Conservation (phyloP, 1,140 invertebrate species). For the Heliconius hewitsoni region DNA sequence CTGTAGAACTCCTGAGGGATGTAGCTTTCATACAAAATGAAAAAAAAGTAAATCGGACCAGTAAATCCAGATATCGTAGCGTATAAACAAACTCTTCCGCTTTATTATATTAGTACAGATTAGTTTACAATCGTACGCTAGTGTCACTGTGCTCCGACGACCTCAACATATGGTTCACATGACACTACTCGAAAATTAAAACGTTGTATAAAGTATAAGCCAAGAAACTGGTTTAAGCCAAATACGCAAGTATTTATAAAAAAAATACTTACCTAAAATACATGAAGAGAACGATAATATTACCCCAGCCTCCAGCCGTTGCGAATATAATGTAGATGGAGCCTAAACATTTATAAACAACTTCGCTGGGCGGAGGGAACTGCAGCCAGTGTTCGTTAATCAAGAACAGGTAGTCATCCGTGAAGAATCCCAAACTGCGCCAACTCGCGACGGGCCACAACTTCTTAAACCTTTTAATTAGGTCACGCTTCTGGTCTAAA, state of each 20-base stretch:
- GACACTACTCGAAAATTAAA: too few species aligned
- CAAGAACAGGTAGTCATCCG: constrained; percentile 81
- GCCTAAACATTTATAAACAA: constrained; percentile 82
- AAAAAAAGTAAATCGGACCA: too few species aligned
- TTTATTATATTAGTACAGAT: too few species aligned
- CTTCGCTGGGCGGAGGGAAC: constrained; percentile 82
- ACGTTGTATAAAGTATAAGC: too few species aligned
- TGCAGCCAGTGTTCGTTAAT: constrained; percentile 86
- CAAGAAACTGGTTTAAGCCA: not conserved
- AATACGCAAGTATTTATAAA: not conserved
- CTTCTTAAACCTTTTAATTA: constrained; percentile 65
- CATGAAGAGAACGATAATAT: constrained; percentile 85
- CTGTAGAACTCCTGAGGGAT: too few species aligned
- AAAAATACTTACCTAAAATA: constrained; percentile 82
- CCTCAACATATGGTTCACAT: too few species aligned
- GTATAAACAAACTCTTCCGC: too few species aligned
- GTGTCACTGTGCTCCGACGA: too few species aligned
- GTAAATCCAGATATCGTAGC: too few species aligned
- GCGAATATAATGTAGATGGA: constrained; percentile 83
- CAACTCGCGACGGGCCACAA: constrained; percentile 79
- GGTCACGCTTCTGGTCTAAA: constrained; percentile 40
- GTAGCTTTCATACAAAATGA: too few species aligned
- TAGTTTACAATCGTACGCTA: too few species aligned
- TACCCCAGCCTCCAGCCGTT: constrained; percentile 83
- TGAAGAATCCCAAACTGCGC: constrained; percentile 79